A percentile compares a stretch with the other conserved stretches of the same genome.
Evolutionary conservation across 2,797 vertebrate species (phyloP).

Genomic region (Forpus xanthops): DNA sequence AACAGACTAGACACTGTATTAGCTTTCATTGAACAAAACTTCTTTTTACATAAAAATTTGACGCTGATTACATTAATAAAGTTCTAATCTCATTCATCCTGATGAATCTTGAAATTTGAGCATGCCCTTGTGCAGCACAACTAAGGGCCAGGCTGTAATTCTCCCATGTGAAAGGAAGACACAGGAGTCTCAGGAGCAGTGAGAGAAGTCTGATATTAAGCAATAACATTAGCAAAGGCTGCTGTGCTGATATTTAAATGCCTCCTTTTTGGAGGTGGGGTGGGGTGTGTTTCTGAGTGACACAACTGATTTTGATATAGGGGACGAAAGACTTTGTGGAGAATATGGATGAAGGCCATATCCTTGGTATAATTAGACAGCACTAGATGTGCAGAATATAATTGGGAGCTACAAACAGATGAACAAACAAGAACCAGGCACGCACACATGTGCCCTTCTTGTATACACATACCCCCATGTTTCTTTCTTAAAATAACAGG

Average conservation of each 20-base stretch:
- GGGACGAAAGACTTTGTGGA: not conserved
- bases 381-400: not conserved
- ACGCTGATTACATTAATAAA: not conserved
- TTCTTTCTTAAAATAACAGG: not conserved
- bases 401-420: not conserved
- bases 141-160: not conserved
- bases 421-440: not conserved
- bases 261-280: rapidly evolving
- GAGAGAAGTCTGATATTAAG: not conserved
- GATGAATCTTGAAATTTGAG: not conserved
- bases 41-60: not conserved
- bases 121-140: not conserved
- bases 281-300: not conserved
- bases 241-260: not conserved
- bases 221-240: not conserved
- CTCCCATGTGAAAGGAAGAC: not conserved
- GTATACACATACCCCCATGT: rapidly evolving
- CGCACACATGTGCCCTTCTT: too few species aligned
- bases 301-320: not conserved
- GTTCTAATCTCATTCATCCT: not conserved
- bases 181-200: not conserved
- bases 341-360: rapidly evolving
- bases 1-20: not conserved
- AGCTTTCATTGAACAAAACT: not conserved
- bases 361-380: not conserved